A percentile compares a stretch with the other conserved stretches of the same genome.
Evolutionary conservation across 1,140 invertebrate genomes (phyloP).

Genomic region (Caenorhabditis latens): DNA sequence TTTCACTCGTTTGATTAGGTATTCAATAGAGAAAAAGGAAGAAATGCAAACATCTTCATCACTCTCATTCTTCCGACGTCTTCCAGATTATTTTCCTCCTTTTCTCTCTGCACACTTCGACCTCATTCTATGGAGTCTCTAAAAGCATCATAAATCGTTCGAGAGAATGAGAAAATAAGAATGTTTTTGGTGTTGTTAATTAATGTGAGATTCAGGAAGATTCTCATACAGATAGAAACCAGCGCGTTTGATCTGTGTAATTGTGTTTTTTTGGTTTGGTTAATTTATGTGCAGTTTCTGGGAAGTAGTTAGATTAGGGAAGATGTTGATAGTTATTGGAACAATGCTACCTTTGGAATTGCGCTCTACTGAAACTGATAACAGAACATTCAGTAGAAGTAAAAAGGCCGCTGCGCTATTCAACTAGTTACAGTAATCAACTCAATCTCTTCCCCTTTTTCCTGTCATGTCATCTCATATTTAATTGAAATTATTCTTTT

Average conservation of each 20-base stretch:
- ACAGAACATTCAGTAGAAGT: too few relatives aligned
- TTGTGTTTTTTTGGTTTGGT: background rate
- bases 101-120: slow-evolving; percentile 39
- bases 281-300: background rate
- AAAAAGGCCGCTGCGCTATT: too few relatives aligned
- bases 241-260: background rate
- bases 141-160: slow-evolving; percentile 1
- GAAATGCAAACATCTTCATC: slow-evolving; percentile 36
- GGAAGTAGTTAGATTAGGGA: too few relatives aligned
- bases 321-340: too few relatives aligned
- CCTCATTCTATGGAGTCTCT: background rate
- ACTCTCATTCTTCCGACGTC: background rate
- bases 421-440: too few relatives aligned
- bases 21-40: slow-evolving; percentile 41
- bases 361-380: too few relatives aligned
- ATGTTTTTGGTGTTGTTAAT: slow-evolving; percentile 8
- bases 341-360: too few relatives aligned
- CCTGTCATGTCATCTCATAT: background rate
- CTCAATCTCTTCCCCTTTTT: too few relatives aligned
- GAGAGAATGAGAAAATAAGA: background rate
- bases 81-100: background rate
- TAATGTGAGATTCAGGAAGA: slow-evolving; percentile 24
- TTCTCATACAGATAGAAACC: background rate
- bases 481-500: background rate
- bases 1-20: slow-evolving; percentile 1